phyloP scores from a whole-genome alignment of 2,797 vertebrate genomes.

The Potorous gilbertii region DNA sequence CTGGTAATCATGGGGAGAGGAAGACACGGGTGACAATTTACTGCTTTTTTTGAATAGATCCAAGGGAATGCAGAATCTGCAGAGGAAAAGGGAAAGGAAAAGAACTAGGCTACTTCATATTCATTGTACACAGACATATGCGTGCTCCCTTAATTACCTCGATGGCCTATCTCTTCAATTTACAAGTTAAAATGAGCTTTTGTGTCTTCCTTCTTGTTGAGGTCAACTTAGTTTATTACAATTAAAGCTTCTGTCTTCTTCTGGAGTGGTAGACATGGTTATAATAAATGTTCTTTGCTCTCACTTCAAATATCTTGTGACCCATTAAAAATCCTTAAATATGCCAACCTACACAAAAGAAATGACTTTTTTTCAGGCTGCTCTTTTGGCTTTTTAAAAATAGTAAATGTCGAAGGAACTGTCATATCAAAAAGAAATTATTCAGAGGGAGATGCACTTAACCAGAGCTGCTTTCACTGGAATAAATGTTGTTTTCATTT shows the following conservation, averaged over 20 bases:
- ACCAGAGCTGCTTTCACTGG: slow-evolving; percentile 54
- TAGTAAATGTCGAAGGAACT: slow-evolving; percentile 58
- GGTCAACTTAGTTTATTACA: slow-evolving; percentile 67
- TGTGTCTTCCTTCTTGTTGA: slow-evolving; percentile 30
- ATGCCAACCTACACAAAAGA: slow-evolving; percentile 58
- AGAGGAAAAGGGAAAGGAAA: not conserved
- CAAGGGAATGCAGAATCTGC: not conserved
- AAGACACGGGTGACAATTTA: not conserved
- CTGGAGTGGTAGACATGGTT: slow-evolving; percentile 17
- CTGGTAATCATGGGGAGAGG: not conserved
- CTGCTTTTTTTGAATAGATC: not conserved
- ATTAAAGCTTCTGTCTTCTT: slow-evolving; percentile 49
- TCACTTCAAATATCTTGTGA: slow-evolving; percentile 60
- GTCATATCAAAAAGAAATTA: slow-evolving; percentile 62
- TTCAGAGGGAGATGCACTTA: slow-evolving; percentile 60
- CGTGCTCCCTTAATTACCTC: not conserved
- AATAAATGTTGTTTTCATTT: slow-evolving; percentile 39
- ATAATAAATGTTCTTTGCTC: slow-evolving; percentile 37
- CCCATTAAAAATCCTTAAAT: slow-evolving; percentile 55
- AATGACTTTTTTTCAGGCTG: slow-evolving; percentile 12
- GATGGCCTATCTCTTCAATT: slow-evolving; percentile 11
- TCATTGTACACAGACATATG: not conserved
- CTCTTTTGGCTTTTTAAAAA: slow-evolving; percentile 64
- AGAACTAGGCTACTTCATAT: not conserved
- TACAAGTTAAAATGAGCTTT: slow-evolving; percentile 33